A percentile compares a stretch with the other conserved stretches of the same genome.
Evolutionary conservation across 2,888 invertebrate genomes (phyloP).

Genomic region (Caenorhabditis angaria): DNA sequence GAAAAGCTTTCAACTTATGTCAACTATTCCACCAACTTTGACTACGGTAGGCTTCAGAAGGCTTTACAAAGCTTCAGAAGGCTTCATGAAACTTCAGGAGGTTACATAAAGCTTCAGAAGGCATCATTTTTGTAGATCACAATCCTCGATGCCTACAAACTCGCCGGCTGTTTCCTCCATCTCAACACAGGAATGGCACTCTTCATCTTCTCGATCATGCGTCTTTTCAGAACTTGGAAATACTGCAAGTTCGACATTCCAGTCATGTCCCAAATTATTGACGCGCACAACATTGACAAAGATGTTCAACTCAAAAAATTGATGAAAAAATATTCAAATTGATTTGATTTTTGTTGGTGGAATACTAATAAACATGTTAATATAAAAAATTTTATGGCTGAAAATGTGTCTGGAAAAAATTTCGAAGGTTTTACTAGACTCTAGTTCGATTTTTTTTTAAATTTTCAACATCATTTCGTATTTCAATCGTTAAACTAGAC

Average conservation of each 20-base stretch:
- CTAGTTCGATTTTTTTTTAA: too few species aligned
- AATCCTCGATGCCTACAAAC: background rate
- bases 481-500: too few species aligned
- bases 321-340: background rate
- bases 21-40: background rate
- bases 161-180: background rate
- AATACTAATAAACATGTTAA: too few species aligned
- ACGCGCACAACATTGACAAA: constrained; percentile 5
- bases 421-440: too few species aligned
- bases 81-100: too few species aligned
- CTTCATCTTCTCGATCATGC: background rate
- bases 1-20: background rate
- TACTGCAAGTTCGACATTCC: background rate
- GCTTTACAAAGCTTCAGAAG: background rate
- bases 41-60: background rate
- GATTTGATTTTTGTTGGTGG: too few species aligned
- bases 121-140: background rate
- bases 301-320: background rate
- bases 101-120: too few species aligned
- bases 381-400: too few species aligned
- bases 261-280: background rate
- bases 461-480: too few species aligned
- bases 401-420: too few species aligned
- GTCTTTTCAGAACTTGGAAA: background rate
- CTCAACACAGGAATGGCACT: background rate